phyloP scores from a whole-genome alignment of 2,888 invertebrate species.

The Limnephilus rhombicus region DNA sequence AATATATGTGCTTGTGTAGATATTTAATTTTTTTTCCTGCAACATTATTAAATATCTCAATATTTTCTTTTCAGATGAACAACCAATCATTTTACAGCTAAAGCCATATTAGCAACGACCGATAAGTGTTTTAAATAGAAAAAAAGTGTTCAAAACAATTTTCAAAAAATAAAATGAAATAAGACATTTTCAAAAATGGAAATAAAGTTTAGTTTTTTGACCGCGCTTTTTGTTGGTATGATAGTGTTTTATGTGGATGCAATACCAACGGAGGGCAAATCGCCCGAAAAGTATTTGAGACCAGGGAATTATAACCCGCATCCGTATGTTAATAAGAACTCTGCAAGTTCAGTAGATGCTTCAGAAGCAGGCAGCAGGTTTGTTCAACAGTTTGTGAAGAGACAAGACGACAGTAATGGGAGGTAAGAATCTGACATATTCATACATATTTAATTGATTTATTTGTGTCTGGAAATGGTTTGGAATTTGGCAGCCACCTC shows the following conservation, averaged over 20 bases:
- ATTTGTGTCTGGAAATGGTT: not conserved
- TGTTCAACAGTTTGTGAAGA: constrained; percentile 10
- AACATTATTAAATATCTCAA: not conserved
- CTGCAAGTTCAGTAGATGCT: not conserved
- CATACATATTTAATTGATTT: not conserved
- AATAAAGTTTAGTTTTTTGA: not conserved
- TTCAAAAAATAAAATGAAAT: not conserved
- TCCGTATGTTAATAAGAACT: constrained; percentile 42
- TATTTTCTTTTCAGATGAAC: not conserved
- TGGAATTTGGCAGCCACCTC: too few relatives aligned
- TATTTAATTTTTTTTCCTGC: not conserved
- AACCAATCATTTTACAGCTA: not conserved
- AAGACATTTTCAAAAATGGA: not conserved
- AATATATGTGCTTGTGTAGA: too few relatives aligned
- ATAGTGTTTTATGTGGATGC: not conserved
- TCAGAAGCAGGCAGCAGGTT: constrained; percentile 15
- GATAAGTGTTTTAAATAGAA: not conserved
- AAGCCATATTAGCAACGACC: not conserved
- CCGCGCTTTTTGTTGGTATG: not conserved
- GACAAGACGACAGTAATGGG: constrained; percentile 16
- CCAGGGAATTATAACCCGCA: constrained; percentile 60
- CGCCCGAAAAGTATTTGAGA: constrained; percentile 54
- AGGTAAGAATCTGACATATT: constrained; percentile 6
- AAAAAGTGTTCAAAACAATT: not conserved
- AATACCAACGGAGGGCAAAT: constrained; percentile 38